phyloP scores from a whole-genome alignment of 1,140 invertebrate genomes.

The Plectus sambesii region DNA sequence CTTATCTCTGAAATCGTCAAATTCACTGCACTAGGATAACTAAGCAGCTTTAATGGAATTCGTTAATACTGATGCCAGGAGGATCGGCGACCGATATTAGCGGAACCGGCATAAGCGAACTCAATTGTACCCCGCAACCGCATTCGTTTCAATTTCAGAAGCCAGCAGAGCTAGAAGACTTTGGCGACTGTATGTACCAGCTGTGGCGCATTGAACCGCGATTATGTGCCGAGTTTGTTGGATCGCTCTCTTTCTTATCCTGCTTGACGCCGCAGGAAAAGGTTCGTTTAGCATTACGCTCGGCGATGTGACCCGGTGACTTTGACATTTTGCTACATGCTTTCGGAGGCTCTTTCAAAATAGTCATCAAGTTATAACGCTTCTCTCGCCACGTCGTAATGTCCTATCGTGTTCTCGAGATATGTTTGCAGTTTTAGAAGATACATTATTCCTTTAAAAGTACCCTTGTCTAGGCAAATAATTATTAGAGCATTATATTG shows the following conservation, averaged over 20 bases:
- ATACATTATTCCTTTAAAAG: no score
- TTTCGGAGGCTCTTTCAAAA: no score
- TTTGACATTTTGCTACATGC: no score
- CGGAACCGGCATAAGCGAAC: slow-evolving; percentile 4
- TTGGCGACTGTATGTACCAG: slow-evolving; percentile 24
- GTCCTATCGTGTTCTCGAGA: no score
- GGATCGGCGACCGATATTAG: slow-evolving; percentile 10
- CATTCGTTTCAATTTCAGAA: slow-evolving; percentile 9
- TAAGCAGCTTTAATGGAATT: slow-evolving; percentile 31
- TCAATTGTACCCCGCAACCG: neutral
- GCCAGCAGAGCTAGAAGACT: slow-evolving; percentile 20
- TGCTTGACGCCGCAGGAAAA: slow-evolving; percentile 3
- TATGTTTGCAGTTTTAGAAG: no score
- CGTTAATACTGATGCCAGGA: slow-evolving; percentile 11
- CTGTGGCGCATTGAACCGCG: slow-evolving; percentile 24
- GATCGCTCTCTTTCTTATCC: slow-evolving; percentile 4
- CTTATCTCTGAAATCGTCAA: slow-evolving; percentile 6
- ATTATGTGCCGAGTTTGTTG: slow-evolving; percentile 17
- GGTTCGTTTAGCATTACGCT: no score
- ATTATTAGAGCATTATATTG: no score
- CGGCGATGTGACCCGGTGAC: no score
- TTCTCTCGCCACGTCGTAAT: no score
- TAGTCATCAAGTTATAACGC: no score
- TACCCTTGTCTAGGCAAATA: no score
- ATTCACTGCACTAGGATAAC: slow-evolving; percentile 15